Evolutionary conservation across 92 coral and sea anemone genomes (phyloP).

Genomic region (Palythoa heliodiscus): DNA sequence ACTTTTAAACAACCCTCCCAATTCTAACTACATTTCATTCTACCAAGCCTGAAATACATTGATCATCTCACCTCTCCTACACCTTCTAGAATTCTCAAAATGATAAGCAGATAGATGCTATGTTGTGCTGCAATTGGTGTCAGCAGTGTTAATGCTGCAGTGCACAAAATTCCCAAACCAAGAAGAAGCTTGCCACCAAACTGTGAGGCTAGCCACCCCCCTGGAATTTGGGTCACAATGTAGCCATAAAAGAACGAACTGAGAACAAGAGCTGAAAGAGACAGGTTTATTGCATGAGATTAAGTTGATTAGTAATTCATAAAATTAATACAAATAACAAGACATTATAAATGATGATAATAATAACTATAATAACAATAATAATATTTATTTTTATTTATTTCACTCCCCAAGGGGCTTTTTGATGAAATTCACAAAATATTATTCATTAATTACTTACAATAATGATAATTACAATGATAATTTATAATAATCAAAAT

Average conservation of each 20-base stretch:
- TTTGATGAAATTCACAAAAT: not conserved
- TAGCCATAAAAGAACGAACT: slow-evolving; percentile 98
- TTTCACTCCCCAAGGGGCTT: no score
- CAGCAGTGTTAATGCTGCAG: slow-evolving; percentile 76
- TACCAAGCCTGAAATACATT: no score
- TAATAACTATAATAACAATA: no score
- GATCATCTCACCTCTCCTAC: slow-evolving; percentile 43
- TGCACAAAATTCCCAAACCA: slow-evolving; percentile 85
- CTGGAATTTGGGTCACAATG: slow-evolving; percentile 92
- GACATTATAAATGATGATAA: no score
- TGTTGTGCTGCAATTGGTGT: slow-evolving; percentile 88
- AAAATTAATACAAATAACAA: no score
- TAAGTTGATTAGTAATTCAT: not conserved
- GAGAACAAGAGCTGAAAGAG: slow-evolving; percentile 70
- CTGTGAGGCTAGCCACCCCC: slow-evolving; percentile 91
- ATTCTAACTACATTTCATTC: no score
- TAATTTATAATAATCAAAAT: no score
- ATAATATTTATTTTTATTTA: no score
- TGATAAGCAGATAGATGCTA: slow-evolving; percentile 70
- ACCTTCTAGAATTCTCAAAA: slow-evolving; percentile 83
- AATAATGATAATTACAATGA: no score
- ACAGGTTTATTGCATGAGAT: no score
- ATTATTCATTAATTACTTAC: no score
- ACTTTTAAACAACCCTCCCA: no score
- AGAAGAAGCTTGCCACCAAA: slow-evolving; percentile 85